A percentile compares a stretch with the other conserved stretches of the same genome.
phyloP scores from a whole-genome alignment of 1,140 invertebrate genomes.

The Drosophila tani region DNA sequence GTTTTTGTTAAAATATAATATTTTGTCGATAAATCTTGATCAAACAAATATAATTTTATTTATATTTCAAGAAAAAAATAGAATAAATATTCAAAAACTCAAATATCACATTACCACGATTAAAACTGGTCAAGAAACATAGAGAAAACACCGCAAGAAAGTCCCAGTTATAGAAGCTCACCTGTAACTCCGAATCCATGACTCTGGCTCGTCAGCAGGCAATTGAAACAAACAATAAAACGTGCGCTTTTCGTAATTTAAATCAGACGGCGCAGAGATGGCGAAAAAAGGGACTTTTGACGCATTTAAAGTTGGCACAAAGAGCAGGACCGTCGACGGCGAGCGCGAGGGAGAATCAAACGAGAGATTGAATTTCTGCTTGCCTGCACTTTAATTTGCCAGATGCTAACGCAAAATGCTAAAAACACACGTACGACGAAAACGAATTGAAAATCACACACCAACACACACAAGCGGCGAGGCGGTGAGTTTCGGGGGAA shows the following conservation, averaged over 20 bases:
- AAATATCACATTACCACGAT: too few species aligned
- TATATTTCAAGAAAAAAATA: neutral
- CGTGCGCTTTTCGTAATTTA: constrained; percentile 80
- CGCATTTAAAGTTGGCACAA: constrained; percentile 49
- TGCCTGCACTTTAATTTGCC: constrained; percentile 81
- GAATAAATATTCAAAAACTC: too few species aligned
- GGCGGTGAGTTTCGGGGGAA: constrained; percentile 5
- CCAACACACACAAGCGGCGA: neutral
- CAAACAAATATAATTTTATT: neutral
- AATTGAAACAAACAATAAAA: constrained; percentile 84
- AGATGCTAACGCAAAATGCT: constrained; percentile 71
- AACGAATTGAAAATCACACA: constrained; percentile 74
- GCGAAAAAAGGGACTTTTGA: constrained; percentile 62
- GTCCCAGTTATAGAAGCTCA: neutral
- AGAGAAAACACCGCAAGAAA: neutral
- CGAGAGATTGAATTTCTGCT: constrained; percentile 83
- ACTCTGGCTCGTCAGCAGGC: constrained; percentile 67
- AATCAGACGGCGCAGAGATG: constrained; percentile 57
- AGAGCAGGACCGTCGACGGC: constrained; percentile 7
- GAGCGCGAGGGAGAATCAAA: constrained; percentile 56
- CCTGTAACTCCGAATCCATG: constrained; percentile 21
- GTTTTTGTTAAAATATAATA: neutral
- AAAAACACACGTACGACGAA: constrained; percentile 69
- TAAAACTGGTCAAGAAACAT: neutral
- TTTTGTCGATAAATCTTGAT: neutral